These are phyloP conservation scores for Zenarchopterus dispar DNA, from an alignment of 2,797 vertebrate genomes.

Conservation along the genomic window DNA sequence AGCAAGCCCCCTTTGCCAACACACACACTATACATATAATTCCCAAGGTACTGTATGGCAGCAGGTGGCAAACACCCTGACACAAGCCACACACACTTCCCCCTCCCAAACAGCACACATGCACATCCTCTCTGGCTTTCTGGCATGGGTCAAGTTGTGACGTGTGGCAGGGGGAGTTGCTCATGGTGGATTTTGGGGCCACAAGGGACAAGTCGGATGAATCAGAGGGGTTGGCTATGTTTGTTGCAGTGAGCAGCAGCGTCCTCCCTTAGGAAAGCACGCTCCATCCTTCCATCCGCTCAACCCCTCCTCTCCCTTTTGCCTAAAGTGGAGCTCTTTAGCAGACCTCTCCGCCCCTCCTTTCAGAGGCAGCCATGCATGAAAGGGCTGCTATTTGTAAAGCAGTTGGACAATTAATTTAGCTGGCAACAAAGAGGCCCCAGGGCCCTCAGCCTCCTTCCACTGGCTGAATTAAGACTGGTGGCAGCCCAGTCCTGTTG, in stretches of 20 bases:
- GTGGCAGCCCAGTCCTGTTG: conserved; percentile 72
- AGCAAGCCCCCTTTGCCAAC: conserved; percentile 46
- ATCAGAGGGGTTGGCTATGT: conserved; percentile 53
- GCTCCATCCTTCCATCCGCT: conserved; percentile 53
- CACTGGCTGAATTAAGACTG: conserved; percentile 67
- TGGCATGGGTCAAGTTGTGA: conserved; percentile 64
- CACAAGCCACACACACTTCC: conserved; percentile 57
- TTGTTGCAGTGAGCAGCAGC: conserved; percentile 64
- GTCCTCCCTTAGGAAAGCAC: conserved; percentile 59
- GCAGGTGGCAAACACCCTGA: conserved; percentile 83
- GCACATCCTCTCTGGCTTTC: conserved; percentile 29
- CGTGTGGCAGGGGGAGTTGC: conserved; percentile 56
- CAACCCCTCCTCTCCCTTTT: conserved; percentile 66
- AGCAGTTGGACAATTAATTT: conserved; percentile 83
- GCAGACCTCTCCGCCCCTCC: conserved; percentile 63
- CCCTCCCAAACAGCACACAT: conserved; percentile 19
- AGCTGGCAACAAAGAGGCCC: conserved; percentile 81
- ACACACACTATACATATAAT: conserved; percentile 53
- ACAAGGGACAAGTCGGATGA: conserved; percentile 53
- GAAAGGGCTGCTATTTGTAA: conserved; percentile 85
- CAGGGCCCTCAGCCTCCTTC: conserved; percentile 59
- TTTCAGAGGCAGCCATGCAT: conserved; percentile 81
- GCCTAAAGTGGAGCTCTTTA: conserved; percentile 81
- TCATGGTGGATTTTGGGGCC: conserved; percentile 37
- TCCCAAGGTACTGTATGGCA: conserved; percentile 78